Evolutionary conservation across 1,140 invertebrate species (phyloP), one percentile per base, ranked within the genome.

Genomic region (Temnothorax curvispinosus): DNA sequence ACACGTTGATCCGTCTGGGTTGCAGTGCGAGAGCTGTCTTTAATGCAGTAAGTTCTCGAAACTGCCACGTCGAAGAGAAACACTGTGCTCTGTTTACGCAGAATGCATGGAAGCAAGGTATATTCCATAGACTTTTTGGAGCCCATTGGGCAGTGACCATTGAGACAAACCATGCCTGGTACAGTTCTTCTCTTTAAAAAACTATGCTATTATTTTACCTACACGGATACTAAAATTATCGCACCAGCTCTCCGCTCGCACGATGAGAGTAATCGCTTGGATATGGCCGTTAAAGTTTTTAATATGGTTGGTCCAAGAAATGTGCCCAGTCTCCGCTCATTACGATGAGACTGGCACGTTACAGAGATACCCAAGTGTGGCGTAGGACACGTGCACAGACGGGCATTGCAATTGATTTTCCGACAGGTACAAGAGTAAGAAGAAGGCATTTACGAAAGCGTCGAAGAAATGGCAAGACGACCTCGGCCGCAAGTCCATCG

Each of bases 381-480:
- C 47, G 35, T 56, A 41, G 9, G 9, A 54, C 35, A 18, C 54
- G 8, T 58, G 60, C 9, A 54, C 11, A 82, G 47, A 84, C 50
- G 81, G 89, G 81, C 65, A 87, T 88, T 89, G 76, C 58, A 71
- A 90, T 92, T 93, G 80, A 52, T 94, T 94, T 89, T 94, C 75
- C 67, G 41, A 82, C 93, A 99, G 99, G 99, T 99, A 99, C 96
- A 99, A 99, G 96, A 99, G 98, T 94, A 99, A 99, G 97, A 99
- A 99, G 98, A 99, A 99, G 98, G 99, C 99, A 91, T 99, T 99
- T 96, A 99, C 99, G 86, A 99, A 99, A 96, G 97, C 98, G 80
- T 98, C 98, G 93, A 99, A 99, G 96, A 99, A 99, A 95, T 99
- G 99, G 99, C 97, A 98, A 92, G 99, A 99, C 96, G 97, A 98